Percentiles rank a stretch among this genome's conserved stretches.
Evolutionary conservation across 2,888 invertebrate species (phyloP).

Genomic region (Diarsia mendica): DNA sequence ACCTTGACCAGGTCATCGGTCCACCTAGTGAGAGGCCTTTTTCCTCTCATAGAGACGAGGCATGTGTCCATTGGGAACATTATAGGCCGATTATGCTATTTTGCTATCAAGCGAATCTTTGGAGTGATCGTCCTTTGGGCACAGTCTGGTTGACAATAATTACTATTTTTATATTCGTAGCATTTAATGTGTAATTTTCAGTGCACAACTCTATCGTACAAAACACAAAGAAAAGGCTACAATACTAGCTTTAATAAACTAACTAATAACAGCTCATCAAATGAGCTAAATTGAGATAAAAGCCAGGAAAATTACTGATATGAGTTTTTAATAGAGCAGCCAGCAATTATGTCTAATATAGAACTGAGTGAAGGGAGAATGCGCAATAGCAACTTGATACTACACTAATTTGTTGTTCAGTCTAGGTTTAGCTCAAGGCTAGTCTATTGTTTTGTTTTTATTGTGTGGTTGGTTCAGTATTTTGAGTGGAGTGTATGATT

Average conservation of each 20-base stretch:
- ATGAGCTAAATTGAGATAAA: slow-evolving; percentile 41
- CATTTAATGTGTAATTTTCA: neutral
- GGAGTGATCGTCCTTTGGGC: no score
- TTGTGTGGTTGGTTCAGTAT: neutral
- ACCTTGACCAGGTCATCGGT: no score
- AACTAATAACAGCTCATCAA: slow-evolving; percentile 12
- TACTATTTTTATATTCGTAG: neutral
- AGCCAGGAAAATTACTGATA: slow-evolving; percentile 55
- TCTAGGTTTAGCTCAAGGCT: slow-evolving; percentile 47
- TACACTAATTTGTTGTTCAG: slow-evolving; percentile 38
- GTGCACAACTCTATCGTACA: neutral
- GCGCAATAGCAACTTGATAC: slow-evolving; percentile 51
- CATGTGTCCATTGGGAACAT: no score
- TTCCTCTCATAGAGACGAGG: no score
- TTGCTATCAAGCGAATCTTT: no score
- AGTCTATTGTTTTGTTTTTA: slow-evolving; percentile 45
- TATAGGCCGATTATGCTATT: no score
- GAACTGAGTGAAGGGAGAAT: slow-evolving; percentile 19
- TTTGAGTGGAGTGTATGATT: neutral
- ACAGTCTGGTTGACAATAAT: no score
- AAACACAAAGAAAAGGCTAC: slow-evolving; percentile 5
- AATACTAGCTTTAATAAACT: neutral
- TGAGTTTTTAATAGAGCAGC: slow-evolving; percentile 50
- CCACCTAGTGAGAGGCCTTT: no score
- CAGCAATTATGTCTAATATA: slow-evolving; percentile 47